Base-by-base conservation (phyloP, 2,797 vertebrate genomes). In the Chlorospingus flavigularis region DNA sequence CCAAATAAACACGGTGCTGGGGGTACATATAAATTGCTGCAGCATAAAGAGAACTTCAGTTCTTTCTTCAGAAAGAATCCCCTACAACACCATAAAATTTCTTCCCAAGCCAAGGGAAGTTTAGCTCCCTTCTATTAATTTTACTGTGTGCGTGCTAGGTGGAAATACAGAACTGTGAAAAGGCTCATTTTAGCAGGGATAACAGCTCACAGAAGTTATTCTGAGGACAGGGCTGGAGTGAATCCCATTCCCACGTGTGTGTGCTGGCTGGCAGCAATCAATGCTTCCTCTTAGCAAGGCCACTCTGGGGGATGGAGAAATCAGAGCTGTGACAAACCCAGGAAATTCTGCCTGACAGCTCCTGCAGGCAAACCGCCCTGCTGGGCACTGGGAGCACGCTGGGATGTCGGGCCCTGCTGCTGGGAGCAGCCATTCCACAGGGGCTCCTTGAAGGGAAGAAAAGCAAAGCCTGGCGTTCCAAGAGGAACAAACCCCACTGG, bases 191-290 rank as follows among this genome's bases (percentile, higher is more conserved):
- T 84, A 86, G 88, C 90, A 79, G 71, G 86, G 30, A 43, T 82
- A 93, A 66, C 76, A 92, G 77, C 84, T 66, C 78, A 70, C 81
- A 77, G 43, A 76, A 96, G 80, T 93, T 92, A 67, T 91, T 89
- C 92, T 61, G 71, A 94, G 90, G 26, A 26, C 37, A 6, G 55
- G 74, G 76, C 47, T 48, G 45, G 70, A 88, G 90, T 84, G 89
- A 95, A 92, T 95, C 88, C 70, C 91, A 88, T 78, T 91, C 88
- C 88, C 71, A 55, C 0, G 13, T 45, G 90, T 88, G 76, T 60
- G 84, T 45, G n/a, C n/a, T n/a, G n/a, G 75, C 48, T 73, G 63
- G 79, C 87, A 94, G 96, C 94, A 48, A 48, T 48, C 47, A 26
- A 26, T 48, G 47, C 47, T 26, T 26, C 14, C 47, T 48, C 47